phyloP scores from a whole-genome alignment of 2,113 vertebrate genomes.

The Pomatorhinus ruficollis region DNA sequence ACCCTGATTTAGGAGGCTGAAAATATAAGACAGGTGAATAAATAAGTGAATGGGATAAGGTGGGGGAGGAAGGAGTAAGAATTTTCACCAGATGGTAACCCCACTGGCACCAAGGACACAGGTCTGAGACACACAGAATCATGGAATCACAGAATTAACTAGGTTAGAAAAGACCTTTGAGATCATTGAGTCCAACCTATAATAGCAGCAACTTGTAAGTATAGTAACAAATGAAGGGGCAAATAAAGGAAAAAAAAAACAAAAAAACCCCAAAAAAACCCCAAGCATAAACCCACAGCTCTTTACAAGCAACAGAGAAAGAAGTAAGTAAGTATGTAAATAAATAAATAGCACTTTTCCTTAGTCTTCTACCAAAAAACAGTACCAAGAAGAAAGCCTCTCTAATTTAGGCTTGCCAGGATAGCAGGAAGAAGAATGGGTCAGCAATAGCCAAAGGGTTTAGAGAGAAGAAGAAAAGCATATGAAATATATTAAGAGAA shows the following conservation, averaged over 20 bases:
- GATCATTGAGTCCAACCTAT: not conserved
- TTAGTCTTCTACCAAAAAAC: not conserved
- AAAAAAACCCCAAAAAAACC: not conserved
- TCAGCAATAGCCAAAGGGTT: not conserved
- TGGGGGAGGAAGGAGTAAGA: not conserved
- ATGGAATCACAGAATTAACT: not conserved
- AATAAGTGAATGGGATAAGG: not conserved
- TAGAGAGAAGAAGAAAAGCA: not conserved
- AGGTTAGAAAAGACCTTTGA: not conserved
- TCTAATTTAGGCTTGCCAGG: not conserved
- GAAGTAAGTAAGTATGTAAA: not conserved
- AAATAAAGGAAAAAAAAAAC: not conserved
- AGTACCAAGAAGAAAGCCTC: not conserved
- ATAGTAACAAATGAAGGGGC: not conserved
- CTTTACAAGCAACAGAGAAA: not conserved
- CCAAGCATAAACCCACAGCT: not conserved
- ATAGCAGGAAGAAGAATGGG: not conserved
- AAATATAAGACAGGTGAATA: not conserved
- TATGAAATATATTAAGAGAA: not conserved
- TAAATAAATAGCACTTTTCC: not conserved
- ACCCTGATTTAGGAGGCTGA: not conserved
- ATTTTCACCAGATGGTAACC: not conserved
- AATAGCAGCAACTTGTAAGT: not conserved
- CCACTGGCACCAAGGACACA: not conserved
- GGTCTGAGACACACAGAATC: not conserved